Percentiles rank a stretch among this genome's conserved stretches.
phyloP scores from a whole-genome alignment of 2,113 vertebrate genomes.

The Scartelaos histophorus region DNA sequence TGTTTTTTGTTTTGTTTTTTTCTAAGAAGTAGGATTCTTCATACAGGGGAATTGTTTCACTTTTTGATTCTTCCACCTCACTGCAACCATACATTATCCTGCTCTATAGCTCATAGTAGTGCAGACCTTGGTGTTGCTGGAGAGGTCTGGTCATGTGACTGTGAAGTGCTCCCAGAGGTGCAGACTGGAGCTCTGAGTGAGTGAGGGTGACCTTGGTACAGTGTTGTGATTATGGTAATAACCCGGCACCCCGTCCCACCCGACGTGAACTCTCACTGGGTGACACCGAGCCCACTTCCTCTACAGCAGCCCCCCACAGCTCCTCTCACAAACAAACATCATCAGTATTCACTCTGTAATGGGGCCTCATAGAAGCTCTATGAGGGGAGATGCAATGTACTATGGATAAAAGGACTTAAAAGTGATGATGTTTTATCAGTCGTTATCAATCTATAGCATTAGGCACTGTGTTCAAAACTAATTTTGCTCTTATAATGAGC shows the following conservation, averaged over 20 bases:
- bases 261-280: slow-evolving; percentile 38
- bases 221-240: slow-evolving; percentile 65
- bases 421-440: not conserved
- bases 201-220: slow-evolving; percentile 66
- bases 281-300: slow-evolving; percentile 52
- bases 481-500: not conserved
- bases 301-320: slow-evolving; percentile 21
- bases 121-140: not conserved
- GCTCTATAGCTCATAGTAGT: not conserved
- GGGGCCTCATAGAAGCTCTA: slow-evolving; percentile 22
- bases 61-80: too few species aligned
- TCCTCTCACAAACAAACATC: slow-evolving; percentile 17
- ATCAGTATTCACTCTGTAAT: slow-evolving; percentile 35
- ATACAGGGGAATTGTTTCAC: too few species aligned
- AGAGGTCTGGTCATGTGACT: slow-evolving; percentile 17
- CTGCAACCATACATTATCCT: not conserved
- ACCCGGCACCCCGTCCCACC: slow-evolving; percentile 29
- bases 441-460: not conserved
- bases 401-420: not conserved
- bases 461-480: not conserved
- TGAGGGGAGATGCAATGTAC: not conserved
- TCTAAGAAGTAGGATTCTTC: too few species aligned
- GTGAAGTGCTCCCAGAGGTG: slow-evolving; percentile 43
- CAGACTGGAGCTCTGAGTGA: slow-evolving; percentile 33
- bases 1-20: not conserved